Percentiles rank a stretch among this genome's conserved stretches.
Evolutionary conservation across 2,113 vertebrate genomes (phyloP).

Genomic region (Chlorocebus sabaeus): DNA sequence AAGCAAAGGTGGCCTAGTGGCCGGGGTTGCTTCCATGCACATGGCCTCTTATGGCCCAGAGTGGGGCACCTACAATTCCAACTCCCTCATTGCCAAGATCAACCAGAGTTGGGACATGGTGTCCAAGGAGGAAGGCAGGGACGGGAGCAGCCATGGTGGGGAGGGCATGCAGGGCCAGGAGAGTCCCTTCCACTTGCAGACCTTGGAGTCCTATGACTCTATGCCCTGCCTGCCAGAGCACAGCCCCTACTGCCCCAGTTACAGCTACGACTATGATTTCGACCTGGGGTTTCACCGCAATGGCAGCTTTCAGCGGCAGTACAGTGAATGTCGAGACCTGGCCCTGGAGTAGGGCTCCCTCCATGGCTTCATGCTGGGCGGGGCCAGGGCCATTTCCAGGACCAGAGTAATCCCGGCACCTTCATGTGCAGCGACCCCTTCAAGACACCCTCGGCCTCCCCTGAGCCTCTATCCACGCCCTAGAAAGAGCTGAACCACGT

Average conservation of each 20-base stretch:
- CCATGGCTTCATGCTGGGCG: conserved; percentile 73
- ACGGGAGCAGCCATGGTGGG: conserved; percentile 53
- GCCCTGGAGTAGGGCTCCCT: conserved; percentile 62
- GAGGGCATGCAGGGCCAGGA: conserved; percentile 78
- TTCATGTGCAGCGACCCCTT: conserved; percentile 78
- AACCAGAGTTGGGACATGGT: conserved; percentile 86
- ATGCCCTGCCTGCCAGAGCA: conserved; percentile 77
- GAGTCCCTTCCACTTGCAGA: conserved; percentile 84
- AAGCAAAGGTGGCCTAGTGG: conserved; percentile 33
- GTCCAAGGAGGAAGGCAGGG: conserved; percentile 81
- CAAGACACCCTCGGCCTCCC: conserved; percentile 75
- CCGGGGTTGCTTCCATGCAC: conserved; percentile 52
- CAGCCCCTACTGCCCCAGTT: conserved; percentile 76
- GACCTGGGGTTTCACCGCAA: conserved; percentile 65
- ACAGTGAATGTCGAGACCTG: conserved; percentile 69
- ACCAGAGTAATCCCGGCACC: conserved; percentile 65
- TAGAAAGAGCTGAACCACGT: conserved; percentile 83
- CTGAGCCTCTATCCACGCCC: conserved; percentile 78
- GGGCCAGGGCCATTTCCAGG: conserved; percentile 72
- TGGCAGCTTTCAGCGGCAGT: conserved; percentile 79
- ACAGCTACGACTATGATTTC: conserved; percentile 76
- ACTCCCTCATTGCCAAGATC: conserved; percentile 87
- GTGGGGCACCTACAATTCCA: conserved; percentile 68
- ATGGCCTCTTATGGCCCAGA: conserved; percentile 73
- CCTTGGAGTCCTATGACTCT: conserved; percentile 82